Percentiles rank a stretch among this genome's conserved stretches.
phyloP scores from a whole-genome alignment of 2,113 vertebrate genomes.

The Potamarius usumacintae region DNA sequence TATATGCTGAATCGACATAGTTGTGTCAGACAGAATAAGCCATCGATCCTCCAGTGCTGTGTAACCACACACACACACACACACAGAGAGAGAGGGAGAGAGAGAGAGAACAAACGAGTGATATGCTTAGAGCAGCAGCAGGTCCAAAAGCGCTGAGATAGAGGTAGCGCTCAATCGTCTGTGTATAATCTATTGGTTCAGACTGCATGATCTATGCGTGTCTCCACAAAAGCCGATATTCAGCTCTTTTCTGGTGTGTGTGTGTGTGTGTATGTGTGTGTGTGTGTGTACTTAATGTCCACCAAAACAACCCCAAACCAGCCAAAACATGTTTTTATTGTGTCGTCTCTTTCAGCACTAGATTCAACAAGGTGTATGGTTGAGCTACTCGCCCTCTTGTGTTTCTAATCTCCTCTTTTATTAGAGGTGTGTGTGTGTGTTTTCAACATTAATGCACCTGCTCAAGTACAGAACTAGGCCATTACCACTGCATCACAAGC shows the following conservation, averaged over 20 bases:
- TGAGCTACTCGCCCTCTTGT: neutral
- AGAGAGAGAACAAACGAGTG: neutral
- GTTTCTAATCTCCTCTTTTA: neutral
- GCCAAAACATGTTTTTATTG: slow-evolving; percentile 1
- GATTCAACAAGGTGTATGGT: neutral
- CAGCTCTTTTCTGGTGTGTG: neutral
- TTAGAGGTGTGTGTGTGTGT: neutral
- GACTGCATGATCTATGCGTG: neutral
- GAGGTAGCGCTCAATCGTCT: slow-evolving; percentile 66
- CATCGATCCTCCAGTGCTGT: slow-evolving; percentile 60
- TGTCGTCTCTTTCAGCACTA: slow-evolving; percentile 17
- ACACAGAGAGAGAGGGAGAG: neutral
- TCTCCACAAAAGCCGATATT: neutral
- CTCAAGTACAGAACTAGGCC: slow-evolving; percentile 17
- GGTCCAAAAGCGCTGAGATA: slow-evolving; percentile 68
- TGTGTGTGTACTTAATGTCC: neutral
- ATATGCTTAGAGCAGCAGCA: slow-evolving; percentile 69
- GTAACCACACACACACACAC: slow-evolving; percentile 1
- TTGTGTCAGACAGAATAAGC: slow-evolving; percentile 60
- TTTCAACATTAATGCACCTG: slow-evolving; percentile 45
- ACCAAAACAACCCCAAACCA: neutral
- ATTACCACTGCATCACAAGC: slow-evolving; percentile 25
- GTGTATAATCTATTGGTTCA: slow-evolving; percentile 59
- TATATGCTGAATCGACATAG: slow-evolving; percentile 72
- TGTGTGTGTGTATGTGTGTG: neutral